phyloP scores from a whole-genome alignment of 2,888 invertebrate genomes.

The Heliothis peltigera region DNA sequence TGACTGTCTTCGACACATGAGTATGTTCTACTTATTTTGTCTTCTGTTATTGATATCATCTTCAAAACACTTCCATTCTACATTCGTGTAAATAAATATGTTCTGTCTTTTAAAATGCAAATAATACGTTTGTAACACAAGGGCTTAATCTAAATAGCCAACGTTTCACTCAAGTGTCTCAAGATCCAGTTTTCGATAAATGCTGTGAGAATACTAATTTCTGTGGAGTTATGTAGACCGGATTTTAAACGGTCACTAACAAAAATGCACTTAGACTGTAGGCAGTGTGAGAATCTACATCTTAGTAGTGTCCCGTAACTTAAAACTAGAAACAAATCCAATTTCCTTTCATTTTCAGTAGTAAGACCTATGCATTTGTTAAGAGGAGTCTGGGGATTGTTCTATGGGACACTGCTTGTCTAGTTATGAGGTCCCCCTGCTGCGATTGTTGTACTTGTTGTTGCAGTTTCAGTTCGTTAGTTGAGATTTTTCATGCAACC shows the following conservation, averaged over 20 bases:
- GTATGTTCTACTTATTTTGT: too few relatives aligned
- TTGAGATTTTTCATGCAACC: too few relatives aligned
- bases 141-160: conserved; percentile 12
- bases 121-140: conserved; percentile 22
- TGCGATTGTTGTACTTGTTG: too few relatives aligned
- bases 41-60: neutral
- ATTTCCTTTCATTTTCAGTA: too few relatives aligned
- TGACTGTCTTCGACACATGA: neutral
- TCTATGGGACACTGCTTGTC: too few relatives aligned
- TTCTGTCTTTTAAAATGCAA: neutral
- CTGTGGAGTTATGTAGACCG: conserved; percentile 27
- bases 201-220: conserved; percentile 48
- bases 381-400: too few relatives aligned
- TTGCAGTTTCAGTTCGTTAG: too few relatives aligned
- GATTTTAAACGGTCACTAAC: conserved; percentile 5
- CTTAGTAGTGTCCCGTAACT: neutral
- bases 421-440: too few relatives aligned
- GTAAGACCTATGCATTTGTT: too few relatives aligned
- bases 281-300: conserved; percentile 11
- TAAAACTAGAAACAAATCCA: neutral
- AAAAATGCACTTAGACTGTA: conserved; percentile 11
- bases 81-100: neutral
- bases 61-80: neutral
- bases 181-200: conserved; percentile 49
- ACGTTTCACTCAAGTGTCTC: conserved; percentile 27